Percentiles rank a stretch among this genome's conserved stretches.
phyloP scores from a whole-genome alignment of 2,888 invertebrate species.

The Drosophila ezoana region DNA sequence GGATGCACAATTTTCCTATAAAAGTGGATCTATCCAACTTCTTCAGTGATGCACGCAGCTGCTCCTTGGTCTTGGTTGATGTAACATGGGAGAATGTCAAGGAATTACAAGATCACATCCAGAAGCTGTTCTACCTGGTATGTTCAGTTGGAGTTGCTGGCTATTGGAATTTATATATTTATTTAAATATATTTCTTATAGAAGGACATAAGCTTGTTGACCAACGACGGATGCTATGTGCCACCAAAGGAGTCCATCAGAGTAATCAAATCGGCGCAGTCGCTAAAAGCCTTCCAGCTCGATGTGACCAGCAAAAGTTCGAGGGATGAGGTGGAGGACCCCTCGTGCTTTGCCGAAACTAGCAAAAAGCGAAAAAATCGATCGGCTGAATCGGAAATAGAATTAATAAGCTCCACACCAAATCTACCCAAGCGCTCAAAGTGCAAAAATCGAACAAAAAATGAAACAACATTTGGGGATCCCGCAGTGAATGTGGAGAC shows the following conservation, averaged over 20 bases:
- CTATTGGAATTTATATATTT: neutral
- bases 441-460: conserved; percentile 8
- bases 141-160: neutral
- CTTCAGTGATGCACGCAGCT: conserved; percentile 62
- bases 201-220: conserved; percentile 59
- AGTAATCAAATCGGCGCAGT: conserved; percentile 43
- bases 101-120: conserved; percentile 69
- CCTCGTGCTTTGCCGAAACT: neutral
- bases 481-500: neutral
- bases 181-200: neutral
- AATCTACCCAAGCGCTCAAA: conserved; percentile 55
- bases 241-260: conserved; percentile 67
- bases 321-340: neutral
- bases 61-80: conserved; percentile 66
- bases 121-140: conserved; percentile 63
- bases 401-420: conserved; percentile 56
- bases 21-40: conserved; percentile 69
- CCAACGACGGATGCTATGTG: conserved; percentile 65
- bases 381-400: conserved; percentile 35
- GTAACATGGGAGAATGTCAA: conserved; percentile 57
- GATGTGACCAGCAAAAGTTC: neutral
- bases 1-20: conserved; percentile 45
- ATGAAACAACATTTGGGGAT: neutral
- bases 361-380: conserved; percentile 54
- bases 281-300: conserved; percentile 53